Percentiles rank a stretch among this genome's conserved stretches.
These are phyloP conservation scores for Mastomys coucha DNA, from an alignment of 2,113 vertebrate genomes.

Conservation along the genomic window DNA sequence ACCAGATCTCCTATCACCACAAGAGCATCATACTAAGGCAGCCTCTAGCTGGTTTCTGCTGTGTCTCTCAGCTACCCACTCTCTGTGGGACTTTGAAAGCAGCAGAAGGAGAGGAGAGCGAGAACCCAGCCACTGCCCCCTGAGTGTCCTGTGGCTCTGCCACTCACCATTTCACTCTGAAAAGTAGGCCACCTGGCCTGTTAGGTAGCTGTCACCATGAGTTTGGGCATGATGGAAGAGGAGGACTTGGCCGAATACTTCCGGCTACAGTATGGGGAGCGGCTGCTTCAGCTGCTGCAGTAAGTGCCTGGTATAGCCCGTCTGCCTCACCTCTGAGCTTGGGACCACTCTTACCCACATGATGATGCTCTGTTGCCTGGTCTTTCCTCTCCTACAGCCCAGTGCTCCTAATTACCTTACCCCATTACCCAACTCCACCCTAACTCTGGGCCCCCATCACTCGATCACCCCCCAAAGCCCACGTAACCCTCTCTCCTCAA, in stretches of 20 bases:
- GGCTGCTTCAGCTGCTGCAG: constrained; percentile 80
- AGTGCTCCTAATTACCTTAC: neutral
- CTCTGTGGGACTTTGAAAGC: neutral
- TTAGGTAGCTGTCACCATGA: constrained; percentile 56
- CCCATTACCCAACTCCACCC: neutral
- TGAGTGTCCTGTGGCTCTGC: neutral
- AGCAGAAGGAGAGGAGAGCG: neutral
- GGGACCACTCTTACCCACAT: neutral
- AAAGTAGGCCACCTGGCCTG: neutral
- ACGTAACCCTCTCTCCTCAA: neutral
- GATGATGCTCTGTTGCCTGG: rapidly evolving
- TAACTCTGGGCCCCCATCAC: neutral
- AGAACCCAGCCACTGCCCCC: neutral
- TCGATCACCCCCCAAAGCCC: neutral
- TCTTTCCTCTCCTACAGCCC: neutral
- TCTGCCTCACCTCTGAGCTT: neutral
- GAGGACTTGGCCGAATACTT: constrained; percentile 81
- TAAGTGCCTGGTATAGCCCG: constrained; percentile 57
- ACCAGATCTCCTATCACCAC: neutral
- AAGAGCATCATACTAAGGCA: neutral
- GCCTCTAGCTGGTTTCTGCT: neutral
- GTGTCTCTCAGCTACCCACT: neutral
- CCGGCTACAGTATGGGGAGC: constrained; percentile 73
- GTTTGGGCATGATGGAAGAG: constrained; percentile 70
- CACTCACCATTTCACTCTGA: neutral